These are phyloP conservation scores for Salvator merianae DNA, from an alignment of 2,113 vertebrate species.

Conservation along the genomic window DNA sequence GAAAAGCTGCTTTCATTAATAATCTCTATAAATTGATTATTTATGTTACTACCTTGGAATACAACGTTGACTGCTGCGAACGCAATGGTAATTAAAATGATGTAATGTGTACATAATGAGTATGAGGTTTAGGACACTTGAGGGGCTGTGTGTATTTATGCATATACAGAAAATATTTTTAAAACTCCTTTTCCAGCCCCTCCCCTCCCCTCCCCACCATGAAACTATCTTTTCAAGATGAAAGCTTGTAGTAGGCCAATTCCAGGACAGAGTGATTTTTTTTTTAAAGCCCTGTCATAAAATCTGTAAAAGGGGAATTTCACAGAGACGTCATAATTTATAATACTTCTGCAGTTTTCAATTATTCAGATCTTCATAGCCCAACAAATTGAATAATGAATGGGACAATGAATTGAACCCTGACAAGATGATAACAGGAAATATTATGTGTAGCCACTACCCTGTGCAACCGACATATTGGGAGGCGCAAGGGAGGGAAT, in stretches of 20 bases:
- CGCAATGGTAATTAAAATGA: constrained; percentile 65
- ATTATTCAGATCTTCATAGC: constrained; percentile 79
- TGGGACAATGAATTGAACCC: constrained; percentile 79
- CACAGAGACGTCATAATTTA: constrained; percentile 76
- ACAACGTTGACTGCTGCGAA: constrained; percentile 24
- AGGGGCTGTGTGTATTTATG: constrained; percentile 28
- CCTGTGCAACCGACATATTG: constrained; percentile 39
- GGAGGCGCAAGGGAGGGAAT: constrained; percentile 19
- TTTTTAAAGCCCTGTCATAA: constrained; percentile 72
- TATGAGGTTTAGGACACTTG: constrained; percentile 52
- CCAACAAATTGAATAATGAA: constrained; percentile 84
- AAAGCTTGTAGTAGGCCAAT: constrained; percentile 66
- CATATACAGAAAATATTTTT: constrained; percentile 54
- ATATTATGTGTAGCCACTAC: constrained; percentile 58
- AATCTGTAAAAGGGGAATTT: constrained; percentile 70
- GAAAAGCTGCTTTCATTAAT: constrained; percentile 21
- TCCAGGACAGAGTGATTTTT: constrained; percentile 73
- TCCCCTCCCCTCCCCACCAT: background rate
- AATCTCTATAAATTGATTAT: constrained; percentile 38
- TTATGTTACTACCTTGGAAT: constrained; percentile 29
- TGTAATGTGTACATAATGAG: constrained; percentile 57
- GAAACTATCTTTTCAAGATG: constrained; percentile 54
- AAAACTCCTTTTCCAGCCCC: constrained; percentile 3
- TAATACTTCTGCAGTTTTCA: constrained; percentile 78
- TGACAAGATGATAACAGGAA: constrained; percentile 72